Evolutionary conservation across 1,140 invertebrate species (phyloP), one percentile per base, ranked within the genome.

Genomic region (Latrodectus geometricus): DNA sequence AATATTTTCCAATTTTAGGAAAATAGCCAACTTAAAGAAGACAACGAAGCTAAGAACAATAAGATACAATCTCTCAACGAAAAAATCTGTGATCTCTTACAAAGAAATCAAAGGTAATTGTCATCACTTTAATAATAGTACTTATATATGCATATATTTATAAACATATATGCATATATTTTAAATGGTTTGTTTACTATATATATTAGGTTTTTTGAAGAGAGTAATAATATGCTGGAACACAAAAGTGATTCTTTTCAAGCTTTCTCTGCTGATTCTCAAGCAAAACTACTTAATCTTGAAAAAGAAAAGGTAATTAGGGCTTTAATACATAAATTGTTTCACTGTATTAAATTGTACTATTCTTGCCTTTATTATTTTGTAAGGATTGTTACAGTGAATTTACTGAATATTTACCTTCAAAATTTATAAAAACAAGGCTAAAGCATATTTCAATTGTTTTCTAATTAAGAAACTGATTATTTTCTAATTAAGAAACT

Each of bases 61-160:
- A 91, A 91, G 89, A 90, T 92, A 56, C 91, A 92, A 86, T 65
- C 87, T 50, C 90, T 91, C 82, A 92, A 92, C 90, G 89, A 91
- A 15, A 92, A 91, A 89, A 92, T 92, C 70, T 89, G 90, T 74
- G 91, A 91, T 88, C 88, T 92, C 65, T 88, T 92, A 66, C 90
- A 91, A 87, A 90, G 89, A 88, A 92, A 91, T 89, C 92, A 92
- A 88, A 91, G 89, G 91, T 92, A 87, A 61, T 48, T 35, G 35
- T 35, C 5, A 35, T 35, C 52, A 12, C 20, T 23, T 66, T 76
- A 11, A 7, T 56, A 21, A 52, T 72, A 65, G 48, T 12, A 12
- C 88, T 76, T 17, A 21, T n/a, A 72, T 8, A 35, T 35, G 5
- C 5, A 35, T 35, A 35, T 35, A 35, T 35, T 3, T 35, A 35